These are phyloP conservation scores for Anthoptus insignis DNA, from an alignment of 2,888 invertebrate genomes.

Conservation along the genomic window DNA sequence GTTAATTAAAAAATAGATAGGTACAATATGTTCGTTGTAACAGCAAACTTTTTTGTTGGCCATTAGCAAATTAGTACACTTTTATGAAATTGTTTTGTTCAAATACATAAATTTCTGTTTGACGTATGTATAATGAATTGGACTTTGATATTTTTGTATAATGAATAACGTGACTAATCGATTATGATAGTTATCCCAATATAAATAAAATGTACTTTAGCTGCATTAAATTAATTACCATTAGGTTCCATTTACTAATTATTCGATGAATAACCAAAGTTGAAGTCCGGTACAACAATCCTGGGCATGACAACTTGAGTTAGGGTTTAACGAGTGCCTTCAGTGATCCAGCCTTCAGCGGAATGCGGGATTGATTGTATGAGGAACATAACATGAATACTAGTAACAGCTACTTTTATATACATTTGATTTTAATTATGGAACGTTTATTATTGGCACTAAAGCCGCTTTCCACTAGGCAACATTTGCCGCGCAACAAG, in stretches of 20 bases:
- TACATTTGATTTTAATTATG: too few relatives aligned
- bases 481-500: too few relatives aligned
- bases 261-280: slow-evolving; percentile 68
- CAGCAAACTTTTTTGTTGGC: neutral
- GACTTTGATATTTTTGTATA: slow-evolving; percentile 23
- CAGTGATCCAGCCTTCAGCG: slow-evolving; percentile 83
- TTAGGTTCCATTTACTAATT: slow-evolving; percentile 35
- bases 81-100: too few relatives aligned
- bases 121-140: neutral
- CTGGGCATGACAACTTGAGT: slow-evolving; percentile 61
- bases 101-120: too few relatives aligned
- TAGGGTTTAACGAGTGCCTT: slow-evolving; percentile 84
- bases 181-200: slow-evolving; percentile 57
- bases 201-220: slow-evolving; percentile 68
- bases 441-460: too few relatives aligned
- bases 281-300: slow-evolving; percentile 67
- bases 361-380: slow-evolving; percentile 78
- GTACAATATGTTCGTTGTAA: neutral
- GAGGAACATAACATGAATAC: slow-evolving; percentile 63
- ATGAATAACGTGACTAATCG: slow-evolving; percentile 16
- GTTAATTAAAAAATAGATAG: neutral
- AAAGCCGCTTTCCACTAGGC: too few relatives aligned
- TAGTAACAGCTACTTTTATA: slow-evolving; percentile 42
- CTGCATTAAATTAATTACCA: slow-evolving; percentile 56
- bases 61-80: too few relatives aligned